Percentiles rank a stretch among this genome's conserved stretches.
These are phyloP conservation scores for Tachyglossus aculeatus DNA, from an alignment of 2,797 vertebrate species.

Conservation along the genomic window DNA sequence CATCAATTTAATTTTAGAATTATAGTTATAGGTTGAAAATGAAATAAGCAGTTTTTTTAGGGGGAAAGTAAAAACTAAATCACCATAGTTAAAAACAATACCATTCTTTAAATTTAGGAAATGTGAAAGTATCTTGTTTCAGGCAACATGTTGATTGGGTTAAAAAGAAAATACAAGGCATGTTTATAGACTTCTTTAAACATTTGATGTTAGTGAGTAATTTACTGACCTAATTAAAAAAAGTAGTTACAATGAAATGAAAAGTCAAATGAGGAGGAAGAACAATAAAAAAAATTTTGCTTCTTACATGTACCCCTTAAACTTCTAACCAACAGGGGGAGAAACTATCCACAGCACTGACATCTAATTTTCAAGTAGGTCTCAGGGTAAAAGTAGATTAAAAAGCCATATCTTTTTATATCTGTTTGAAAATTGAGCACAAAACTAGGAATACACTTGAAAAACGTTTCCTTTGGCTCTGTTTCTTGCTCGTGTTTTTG, in stretches of 20 bases:
- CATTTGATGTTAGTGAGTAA: constrained; percentile 12
- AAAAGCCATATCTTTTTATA: constrained; percentile 11
- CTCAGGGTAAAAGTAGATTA: not conserved
- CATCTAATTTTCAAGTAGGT: not conserved
- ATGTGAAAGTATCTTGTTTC: constrained; percentile 24
- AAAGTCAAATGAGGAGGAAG: constrained; percentile 7
- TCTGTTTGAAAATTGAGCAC: not conserved
- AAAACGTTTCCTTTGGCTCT: constrained; percentile 5
- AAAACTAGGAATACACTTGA: not conserved
- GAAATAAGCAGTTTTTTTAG: too few species aligned
- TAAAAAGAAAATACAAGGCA: constrained; percentile 32
- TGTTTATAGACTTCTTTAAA: constrained; percentile 48
- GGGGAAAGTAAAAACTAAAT: too few species aligned
- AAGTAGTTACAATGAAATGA: constrained; percentile 34
- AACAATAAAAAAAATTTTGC: not conserved
- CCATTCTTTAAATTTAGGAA: constrained; percentile 35
- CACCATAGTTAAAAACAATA: too few species aligned
- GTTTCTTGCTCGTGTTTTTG: not conserved
- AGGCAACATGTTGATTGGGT: constrained; percentile 42
- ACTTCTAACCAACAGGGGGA: too few species aligned
- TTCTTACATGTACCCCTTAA: not conserved
- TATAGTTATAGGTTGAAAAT: too few species aligned
- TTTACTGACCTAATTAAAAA: constrained; percentile 42
- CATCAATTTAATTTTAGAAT: too few species aligned
- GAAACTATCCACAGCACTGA: not conserved